Evolutionary conservation across 2,888 invertebrate species (phyloP).

Genomic region (Athalia cordata): DNA sequence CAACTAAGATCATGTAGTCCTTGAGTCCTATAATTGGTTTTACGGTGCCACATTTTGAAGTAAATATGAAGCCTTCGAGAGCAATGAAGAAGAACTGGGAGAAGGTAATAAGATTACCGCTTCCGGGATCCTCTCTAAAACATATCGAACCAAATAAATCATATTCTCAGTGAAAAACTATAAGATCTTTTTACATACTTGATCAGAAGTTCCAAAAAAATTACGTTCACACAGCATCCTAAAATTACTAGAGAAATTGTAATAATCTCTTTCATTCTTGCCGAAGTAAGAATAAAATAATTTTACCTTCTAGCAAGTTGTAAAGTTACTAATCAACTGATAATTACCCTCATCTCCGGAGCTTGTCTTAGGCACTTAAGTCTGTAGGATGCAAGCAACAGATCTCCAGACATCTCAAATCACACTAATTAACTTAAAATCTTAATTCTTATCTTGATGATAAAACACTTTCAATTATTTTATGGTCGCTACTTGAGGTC

Average conservation of each 20-base stretch:
- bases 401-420: too few relatives aligned
- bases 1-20: conserved; percentile 88
- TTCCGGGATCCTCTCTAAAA: conserved; percentile 89
- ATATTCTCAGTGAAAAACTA: background rate
- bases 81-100: conserved; percentile 95
- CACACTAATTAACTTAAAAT: too few relatives aligned
- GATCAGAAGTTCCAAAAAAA: conserved; percentile 91
- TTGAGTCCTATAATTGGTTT: conserved; percentile 84
- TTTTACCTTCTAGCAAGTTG: background rate
- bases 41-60: conserved; percentile 88
- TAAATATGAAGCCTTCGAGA: conserved; percentile 89
- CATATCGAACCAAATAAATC: background rate
- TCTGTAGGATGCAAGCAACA: too few relatives aligned
- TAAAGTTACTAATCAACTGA: background rate
- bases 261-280: conserved; percentile 76
- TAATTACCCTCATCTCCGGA: too few relatives aligned
- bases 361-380: too few relatives aligned
- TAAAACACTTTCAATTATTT: too few relatives aligned
- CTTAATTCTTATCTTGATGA: too few relatives aligned
- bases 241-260: conserved; percentile 74
- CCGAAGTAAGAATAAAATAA: background rate
- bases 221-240: conserved; percentile 93
- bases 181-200: conserved; percentile 77
- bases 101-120: conserved; percentile 97
- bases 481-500: too few relatives aligned